Percentiles rank a stretch among this genome's conserved stretches.
Evolutionary conservation across 2,797 vertebrate species (phyloP).

Genomic region (Otus scops): DNA sequence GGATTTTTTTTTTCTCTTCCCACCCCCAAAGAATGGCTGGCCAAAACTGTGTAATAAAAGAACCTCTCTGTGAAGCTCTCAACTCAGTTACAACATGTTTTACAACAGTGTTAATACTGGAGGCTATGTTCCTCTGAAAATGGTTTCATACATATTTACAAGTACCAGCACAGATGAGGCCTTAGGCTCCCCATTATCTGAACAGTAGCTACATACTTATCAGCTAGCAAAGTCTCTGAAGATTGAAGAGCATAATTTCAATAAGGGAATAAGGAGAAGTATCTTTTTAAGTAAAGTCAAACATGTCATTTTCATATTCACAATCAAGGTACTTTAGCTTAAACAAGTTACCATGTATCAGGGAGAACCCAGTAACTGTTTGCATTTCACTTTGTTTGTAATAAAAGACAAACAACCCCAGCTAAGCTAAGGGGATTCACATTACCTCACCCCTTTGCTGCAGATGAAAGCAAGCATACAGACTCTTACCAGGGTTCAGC

Average conservation of each 20-base stretch:
- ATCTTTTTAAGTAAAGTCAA: not conserved
- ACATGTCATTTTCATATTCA: not conserved
- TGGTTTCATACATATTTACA: not conserved
- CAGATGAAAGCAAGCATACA: slow-evolving; percentile 1
- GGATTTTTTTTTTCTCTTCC: not conserved
- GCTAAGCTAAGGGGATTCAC: not conserved
- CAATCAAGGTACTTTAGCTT: not conserved
- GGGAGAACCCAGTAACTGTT: not conserved
- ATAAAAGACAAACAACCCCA: not conserved
- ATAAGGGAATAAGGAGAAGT: not conserved
- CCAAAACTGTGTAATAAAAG: not conserved
- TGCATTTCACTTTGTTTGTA: not conserved
- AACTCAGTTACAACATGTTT: not conserved
- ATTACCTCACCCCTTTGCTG: not conserved
- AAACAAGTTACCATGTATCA: not conserved
- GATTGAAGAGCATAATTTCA: not conserved
- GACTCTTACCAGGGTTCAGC: not conserved
- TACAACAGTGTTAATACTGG: not conserved
- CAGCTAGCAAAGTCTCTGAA: not conserved
- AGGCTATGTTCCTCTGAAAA: not conserved
- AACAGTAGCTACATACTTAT: not conserved
- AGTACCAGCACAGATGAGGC: not conserved
- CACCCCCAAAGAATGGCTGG: not conserved
- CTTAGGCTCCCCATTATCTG: not conserved
- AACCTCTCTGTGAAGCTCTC: not conserved